Base-by-base conservation (phyloP, 2,113 vertebrate genomes). In the Psephotus haematonotus region DNA sequence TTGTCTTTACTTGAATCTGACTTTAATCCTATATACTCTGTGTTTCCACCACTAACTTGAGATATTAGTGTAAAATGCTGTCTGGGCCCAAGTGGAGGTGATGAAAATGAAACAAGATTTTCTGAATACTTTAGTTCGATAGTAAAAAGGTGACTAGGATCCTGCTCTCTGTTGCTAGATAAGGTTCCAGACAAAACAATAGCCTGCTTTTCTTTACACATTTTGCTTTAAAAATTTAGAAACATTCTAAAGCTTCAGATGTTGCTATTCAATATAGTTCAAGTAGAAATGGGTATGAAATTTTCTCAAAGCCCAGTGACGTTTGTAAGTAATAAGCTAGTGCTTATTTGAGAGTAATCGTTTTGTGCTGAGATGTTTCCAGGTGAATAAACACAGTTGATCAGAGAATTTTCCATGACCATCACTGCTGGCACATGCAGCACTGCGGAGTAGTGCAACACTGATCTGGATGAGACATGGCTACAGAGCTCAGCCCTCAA, bases 361-460 rank as follows among this genome's bases (percentile, higher is more conserved):
- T 55, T 60, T 83, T 60, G 65, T 39, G 19, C 12, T 72, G 75
- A 72, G 68, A 52, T 6, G 1, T 17, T 53, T 64, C 13, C 57
- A 72, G 10, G 39, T 17, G 11, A 72, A 71, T 31, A 79, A 88
- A 75, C 25, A 53, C 5, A 53, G 23, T n/a, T 63, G 39, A 59
- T 35, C 17, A 44, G n/a, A 28, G 44, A 28, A 43, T 29, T 68
- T 82, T 76, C 46, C 12, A 19, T 39, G 41, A 23, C 25, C 25
- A 35, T 65, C 35, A 29, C 22, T 55, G 11, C 8, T 16, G 20
- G 44, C 12, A 4, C 0, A 0, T 52, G 18, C n/a, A 37, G 50
- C 35, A 52, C 29, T 63, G 13, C 18, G 15, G 6, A 20, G 18
- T 3, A 31, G 28, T 9, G 18, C 6, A 8, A 50, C 39, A 7